Evolutionary conservation across 1,140 invertebrate species (phyloP).

Genomic region (Platyscapa corneri): DNA sequence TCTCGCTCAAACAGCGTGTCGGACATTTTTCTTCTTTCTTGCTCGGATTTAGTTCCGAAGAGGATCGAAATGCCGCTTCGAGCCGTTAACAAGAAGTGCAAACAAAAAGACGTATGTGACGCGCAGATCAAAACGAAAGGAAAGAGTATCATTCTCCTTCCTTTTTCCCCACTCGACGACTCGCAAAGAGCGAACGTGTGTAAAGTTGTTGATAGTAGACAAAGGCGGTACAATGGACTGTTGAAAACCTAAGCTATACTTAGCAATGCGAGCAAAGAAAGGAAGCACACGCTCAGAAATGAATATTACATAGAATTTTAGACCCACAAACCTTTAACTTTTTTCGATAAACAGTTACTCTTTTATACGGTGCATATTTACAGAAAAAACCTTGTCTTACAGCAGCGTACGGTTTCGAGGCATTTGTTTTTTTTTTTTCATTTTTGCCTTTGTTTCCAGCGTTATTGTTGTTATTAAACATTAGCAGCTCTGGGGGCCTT

Average conservation of each 20-base stretch:
- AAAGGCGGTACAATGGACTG: conserved; percentile 8
- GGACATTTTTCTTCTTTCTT: neutral
- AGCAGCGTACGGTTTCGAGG: neutral
- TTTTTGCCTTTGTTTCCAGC: too few species aligned
- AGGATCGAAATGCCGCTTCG: conserved; percentile 23
- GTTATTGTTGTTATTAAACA: too few species aligned
- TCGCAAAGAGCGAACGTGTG: neutral
- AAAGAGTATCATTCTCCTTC: conserved; percentile 19
- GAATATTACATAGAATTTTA: conserved; percentile 26
- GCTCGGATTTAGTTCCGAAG: neutral
- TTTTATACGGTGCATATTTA: neutral
- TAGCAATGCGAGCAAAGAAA: conserved; percentile 11
- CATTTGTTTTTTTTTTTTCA: too few species aligned
- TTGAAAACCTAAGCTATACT: conserved; percentile 21
- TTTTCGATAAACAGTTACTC: conserved; percentile 2
- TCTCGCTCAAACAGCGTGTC: conserved; percentile 21
- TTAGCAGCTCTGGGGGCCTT: too few species aligned
- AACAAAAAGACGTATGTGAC: conserved; percentile 27
- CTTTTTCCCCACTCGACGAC: neutral
- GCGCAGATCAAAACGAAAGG: neutral
- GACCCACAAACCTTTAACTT: neutral
- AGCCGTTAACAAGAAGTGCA: conserved; percentile 22
- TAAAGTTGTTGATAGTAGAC: conserved; percentile 23
- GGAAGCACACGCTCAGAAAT: neutral
- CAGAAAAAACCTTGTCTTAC: neutral